Evolutionary conservation across 2,797 vertebrate genomes (phyloP).

Genomic region (Pelobates cultripes): DNA sequence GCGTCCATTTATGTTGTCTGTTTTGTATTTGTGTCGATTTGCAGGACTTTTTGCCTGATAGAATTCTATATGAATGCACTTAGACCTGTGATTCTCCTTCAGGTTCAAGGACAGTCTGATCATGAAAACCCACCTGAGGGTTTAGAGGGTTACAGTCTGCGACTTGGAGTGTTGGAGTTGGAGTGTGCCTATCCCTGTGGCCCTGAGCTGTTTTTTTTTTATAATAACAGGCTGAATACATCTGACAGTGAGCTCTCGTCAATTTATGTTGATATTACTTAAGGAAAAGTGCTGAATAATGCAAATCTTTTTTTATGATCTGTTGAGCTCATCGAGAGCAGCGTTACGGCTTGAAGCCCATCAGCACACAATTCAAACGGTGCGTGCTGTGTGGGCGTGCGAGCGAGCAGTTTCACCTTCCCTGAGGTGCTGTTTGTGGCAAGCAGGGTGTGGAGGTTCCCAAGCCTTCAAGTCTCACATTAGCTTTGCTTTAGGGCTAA

Average conservation of each 20-base stretch:
- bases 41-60: too few relatives aligned
- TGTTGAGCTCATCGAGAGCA: slow-evolving; percentile 35
- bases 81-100: too few relatives aligned
- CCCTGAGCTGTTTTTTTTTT: background rate
- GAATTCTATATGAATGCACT: too few relatives aligned
- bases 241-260: background rate
- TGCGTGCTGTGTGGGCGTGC: slow-evolving; percentile 42
- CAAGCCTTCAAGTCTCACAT: slow-evolving; percentile 59
- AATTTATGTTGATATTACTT: background rate
- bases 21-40: too few relatives aligned
- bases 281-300: slow-evolving; percentile 21
- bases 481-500: slow-evolving; percentile 69
- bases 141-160: too few relatives aligned
- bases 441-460: slow-evolving; percentile 60
- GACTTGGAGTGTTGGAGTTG: too few relatives aligned
- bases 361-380: background rate
- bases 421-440: slow-evolving; percentile 58
- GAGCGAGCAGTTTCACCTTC: slow-evolving; percentile 58
- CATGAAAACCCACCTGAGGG: too few relatives aligned
- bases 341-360: background rate
- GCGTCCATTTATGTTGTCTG: too few relatives aligned
- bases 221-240: background rate
- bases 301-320: slow-evolving; percentile 1
- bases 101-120: too few relatives aligned
- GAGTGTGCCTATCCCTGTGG: too few relatives aligned